These are phyloP conservation scores for Hyles lineata DNA, from an alignment of 2,888 invertebrate species.

Conservation along the genomic window DNA sequence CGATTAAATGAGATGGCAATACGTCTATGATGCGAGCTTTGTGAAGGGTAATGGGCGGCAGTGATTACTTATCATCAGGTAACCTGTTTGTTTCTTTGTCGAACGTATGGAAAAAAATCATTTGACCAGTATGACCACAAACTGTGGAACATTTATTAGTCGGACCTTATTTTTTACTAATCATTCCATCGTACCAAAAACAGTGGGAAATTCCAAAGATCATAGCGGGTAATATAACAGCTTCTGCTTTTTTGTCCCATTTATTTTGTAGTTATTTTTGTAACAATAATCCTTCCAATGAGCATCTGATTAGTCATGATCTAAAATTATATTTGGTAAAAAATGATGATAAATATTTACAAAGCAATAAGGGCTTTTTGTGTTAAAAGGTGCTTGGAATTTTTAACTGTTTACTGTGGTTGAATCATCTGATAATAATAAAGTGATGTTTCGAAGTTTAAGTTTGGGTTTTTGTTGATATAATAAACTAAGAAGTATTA, in stretches of 20 bases:
- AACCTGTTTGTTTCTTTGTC: too few species aligned
- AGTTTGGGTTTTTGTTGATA: too few species aligned
- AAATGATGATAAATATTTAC: constrained; percentile 2
- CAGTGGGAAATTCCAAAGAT: background rate
- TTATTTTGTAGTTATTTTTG: background rate
- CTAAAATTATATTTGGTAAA: background rate
- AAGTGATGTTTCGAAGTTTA: too few species aligned
- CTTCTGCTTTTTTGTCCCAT: too few species aligned
- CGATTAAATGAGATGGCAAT: too few species aligned
- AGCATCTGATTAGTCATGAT: constrained; percentile 13
- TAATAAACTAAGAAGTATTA: too few species aligned
- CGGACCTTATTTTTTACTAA: background rate
- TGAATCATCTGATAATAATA: background rate
- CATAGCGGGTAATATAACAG: background rate
- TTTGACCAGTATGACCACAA: too few species aligned
- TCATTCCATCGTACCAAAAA: background rate
- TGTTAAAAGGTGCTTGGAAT: background rate
- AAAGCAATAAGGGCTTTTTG: constrained; percentile 6
- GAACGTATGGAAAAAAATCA: too few species aligned
- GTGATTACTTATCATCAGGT: too few species aligned
- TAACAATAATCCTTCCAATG: constrained; percentile 1
- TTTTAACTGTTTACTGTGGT: background rate
- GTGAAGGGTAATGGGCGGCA: too few species aligned
- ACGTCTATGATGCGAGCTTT: too few species aligned
- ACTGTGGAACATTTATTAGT: too few species aligned